Evolutionary conservation across 2,888 invertebrate species (phyloP).

Genomic region (Oscheius onirici): DNA sequence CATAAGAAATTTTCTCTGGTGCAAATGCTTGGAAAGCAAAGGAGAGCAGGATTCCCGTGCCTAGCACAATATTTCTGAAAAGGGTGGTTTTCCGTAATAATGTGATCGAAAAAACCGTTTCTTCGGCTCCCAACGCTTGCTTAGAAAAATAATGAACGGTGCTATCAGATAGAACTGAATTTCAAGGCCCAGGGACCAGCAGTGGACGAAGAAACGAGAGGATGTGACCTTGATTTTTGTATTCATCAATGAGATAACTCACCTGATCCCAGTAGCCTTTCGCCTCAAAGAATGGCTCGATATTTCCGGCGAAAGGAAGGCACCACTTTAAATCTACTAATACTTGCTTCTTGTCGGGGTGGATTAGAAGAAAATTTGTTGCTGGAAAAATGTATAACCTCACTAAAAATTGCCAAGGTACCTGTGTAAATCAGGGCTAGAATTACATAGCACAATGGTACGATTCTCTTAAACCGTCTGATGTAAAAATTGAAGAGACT

Average conservation of each 20-base stretch:
- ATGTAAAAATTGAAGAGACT: background rate
- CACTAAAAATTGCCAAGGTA: background rate
- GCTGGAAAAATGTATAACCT: background rate
- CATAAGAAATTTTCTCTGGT: background rate
- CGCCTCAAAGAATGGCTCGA: slow-evolving; percentile 10
- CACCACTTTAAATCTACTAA: slow-evolving; percentile 12
- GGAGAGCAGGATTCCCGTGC: background rate
- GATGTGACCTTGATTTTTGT: background rate
- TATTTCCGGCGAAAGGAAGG: slow-evolving; percentile 7
- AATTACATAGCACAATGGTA: background rate
- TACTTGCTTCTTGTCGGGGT: background rate
- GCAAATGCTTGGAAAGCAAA: background rate
- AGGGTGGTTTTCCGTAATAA: no score
- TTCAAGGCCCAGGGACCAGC: slow-evolving; percentile 25
- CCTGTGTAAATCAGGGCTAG: background rate
- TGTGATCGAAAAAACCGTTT: background rate
- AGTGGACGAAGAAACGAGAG: slow-evolving; percentile 20
- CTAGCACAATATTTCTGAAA: background rate
- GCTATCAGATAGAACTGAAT: slow-evolving; percentile 21
- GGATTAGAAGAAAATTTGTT: background rate
- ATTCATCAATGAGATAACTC: no score
- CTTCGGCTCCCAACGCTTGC: background rate
- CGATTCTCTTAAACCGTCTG: slow-evolving; percentile 16
- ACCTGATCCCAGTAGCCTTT: slow-evolving; percentile 29
- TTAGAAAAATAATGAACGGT: background rate